phyloP scores from a whole-genome alignment of 2,797 vertebrate species.

The Ataeniobius toweri region DNA sequence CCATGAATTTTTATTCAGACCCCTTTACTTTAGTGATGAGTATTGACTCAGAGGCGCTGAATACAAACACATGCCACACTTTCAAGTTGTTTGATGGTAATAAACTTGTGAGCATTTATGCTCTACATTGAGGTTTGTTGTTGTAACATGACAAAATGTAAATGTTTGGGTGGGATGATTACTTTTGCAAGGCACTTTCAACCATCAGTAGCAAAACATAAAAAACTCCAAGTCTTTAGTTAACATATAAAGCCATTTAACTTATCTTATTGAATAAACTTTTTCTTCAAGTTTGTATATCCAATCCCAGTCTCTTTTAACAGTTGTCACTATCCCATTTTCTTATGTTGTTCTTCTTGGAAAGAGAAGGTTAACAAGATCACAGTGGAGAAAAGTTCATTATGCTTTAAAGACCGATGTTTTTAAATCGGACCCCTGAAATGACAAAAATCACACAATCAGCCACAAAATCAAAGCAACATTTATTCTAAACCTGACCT shows the following conservation, averaged over 20 bases:
- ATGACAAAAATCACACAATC: constrained; percentile 31
- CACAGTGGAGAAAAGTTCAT: neutral
- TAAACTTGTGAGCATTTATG: neutral
- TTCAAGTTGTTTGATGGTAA: neutral
- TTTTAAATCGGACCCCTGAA: constrained; percentile 20
- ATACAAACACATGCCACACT: neutral
- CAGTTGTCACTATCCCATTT: constrained; percentile 3
- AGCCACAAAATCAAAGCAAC: constrained; percentile 31
- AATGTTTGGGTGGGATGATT: neutral
- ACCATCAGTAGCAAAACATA: neutral
- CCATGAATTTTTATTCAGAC: neutral
- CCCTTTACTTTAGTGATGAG: neutral
- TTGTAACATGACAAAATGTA: neutral
- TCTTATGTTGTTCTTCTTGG: neutral
- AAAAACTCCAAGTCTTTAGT: neutral
- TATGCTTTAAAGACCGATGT: constrained; percentile 15
- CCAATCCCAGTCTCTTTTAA: neutral
- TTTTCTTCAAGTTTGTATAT: neutral
- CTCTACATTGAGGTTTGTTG: no score
- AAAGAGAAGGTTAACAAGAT: constrained; percentile 7
- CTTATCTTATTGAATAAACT: neutral
- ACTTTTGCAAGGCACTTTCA: neutral
- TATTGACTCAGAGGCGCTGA: neutral
- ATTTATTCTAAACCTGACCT: constrained; percentile 56
- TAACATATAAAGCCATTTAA: neutral